Percentiles rank a stretch among this genome's conserved stretches.
Conservation (phyloP, 2,113 vertebrate genomes). For the Myrmophylax atrothorax region DNA sequence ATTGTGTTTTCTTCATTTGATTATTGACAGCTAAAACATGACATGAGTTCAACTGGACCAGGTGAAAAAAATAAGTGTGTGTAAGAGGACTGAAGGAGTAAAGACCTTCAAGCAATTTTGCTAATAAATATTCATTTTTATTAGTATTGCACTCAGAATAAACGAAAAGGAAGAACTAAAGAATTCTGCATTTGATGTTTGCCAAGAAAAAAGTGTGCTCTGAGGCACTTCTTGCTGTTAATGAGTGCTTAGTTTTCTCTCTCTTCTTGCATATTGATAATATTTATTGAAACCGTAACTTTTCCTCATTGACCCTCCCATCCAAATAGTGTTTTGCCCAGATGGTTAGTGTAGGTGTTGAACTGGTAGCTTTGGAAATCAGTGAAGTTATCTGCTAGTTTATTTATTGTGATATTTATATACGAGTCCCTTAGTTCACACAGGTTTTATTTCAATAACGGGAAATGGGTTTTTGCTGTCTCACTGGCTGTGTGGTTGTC, state of each 20-base stretch:
- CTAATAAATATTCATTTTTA: not conserved
- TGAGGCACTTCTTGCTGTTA: not conserved
- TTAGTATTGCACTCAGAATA: not conserved
- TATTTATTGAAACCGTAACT: not conserved
- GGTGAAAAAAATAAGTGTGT: not conserved
- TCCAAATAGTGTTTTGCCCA: not conserved
- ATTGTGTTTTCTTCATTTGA: not conserved
- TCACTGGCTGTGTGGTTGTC: not conserved
- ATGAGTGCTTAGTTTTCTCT: not conserved
- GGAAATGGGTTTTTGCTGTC: not conserved
- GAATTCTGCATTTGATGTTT: not conserved
- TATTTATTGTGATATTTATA: not conserved
- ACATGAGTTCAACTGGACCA: not conserved
- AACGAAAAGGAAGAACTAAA: not conserved
- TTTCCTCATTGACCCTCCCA: not conserved
- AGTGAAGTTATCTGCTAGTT: not conserved
- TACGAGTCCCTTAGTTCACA: not conserved
- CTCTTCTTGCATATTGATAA: not conserved
- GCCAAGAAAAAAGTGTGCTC: not conserved
- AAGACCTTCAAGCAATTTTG: not conserved
- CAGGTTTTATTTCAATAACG: not conserved
- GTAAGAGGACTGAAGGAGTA: not conserved
- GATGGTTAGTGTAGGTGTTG: not conserved
- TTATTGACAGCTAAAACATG: not conserved
- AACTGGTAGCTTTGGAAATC: not conserved